Base-by-base conservation (phyloP, 1,140 invertebrate species). In the Brachystomella parvula region DNA sequence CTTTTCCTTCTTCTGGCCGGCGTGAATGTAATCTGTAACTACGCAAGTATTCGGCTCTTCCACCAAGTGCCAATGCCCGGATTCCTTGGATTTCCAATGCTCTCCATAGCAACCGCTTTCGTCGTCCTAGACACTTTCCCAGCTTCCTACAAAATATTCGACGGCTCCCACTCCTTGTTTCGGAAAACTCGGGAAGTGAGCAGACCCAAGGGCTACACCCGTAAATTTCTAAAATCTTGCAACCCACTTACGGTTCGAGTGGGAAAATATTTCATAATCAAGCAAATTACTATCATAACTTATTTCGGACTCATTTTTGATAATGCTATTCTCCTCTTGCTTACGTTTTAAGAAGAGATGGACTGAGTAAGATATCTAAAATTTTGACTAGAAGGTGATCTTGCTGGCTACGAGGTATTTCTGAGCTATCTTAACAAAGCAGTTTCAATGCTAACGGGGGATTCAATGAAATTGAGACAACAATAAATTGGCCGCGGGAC, bases 221-320 rank as follows among this genome's bases (percentile, higher is more conserved):
- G 9, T 15, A 60, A 60, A 26, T 60, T 60, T 32, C 9, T 26
- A 6, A 29, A 3, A 9, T 60, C 58, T 9, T 60, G 58, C 29
- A 26, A 35, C 9, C 58, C 58, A 9, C 26, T 60, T 15, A 19
- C 6, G 6, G 29, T 60, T 17, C 58, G 17, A 9, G 58, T 60
- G 6, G 58, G 58, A 35, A 3, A 30, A 30, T 60, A 60, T 60
- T 60, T 60, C 31, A 29, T 60, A 9, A 60, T 60, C 12, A 60
- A 60, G 29, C 29, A 60, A 30, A 24, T 19, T 6, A 60, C 58
- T 6, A 29, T 60, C 9, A 30, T 60, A 29, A 60, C 58, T 9
- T 60, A 60, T 26, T 32, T 12, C 17, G 30, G 30, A 60, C 15
- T 60, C 6, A 29, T 26, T 19, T 12, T 60, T 60, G 33, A 60